Conservation (phyloP, 1,140 invertebrate genomes). For the Idris sp. region DNA sequence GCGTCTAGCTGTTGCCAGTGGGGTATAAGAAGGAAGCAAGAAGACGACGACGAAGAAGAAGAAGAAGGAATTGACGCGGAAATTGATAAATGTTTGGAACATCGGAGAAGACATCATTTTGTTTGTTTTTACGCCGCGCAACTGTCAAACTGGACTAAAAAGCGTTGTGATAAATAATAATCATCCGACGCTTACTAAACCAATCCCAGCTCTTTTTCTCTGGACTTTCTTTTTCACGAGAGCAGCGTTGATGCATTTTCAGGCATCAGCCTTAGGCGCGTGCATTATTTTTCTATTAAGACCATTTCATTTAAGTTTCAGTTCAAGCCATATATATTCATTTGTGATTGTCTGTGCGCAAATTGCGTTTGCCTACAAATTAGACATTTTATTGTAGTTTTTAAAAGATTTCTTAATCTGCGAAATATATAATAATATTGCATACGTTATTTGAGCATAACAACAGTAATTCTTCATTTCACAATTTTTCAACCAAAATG, state of each 20-base stretch:
- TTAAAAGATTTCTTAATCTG: too few species aligned
- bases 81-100: slow-evolving; percentile 47
- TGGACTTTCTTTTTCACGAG: slow-evolving; percentile 19
- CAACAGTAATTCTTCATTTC: too few species aligned
- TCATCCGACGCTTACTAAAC: slow-evolving; percentile 32
- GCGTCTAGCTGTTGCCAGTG: slow-evolving; percentile 41
- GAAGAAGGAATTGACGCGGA: slow-evolving; percentile 42
- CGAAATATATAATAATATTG: too few species aligned
- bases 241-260: slow-evolving; percentile 26
- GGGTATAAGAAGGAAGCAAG: slow-evolving; percentile 35
- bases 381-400: too few species aligned
- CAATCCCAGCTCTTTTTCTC: slow-evolving; percentile 17
- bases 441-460: too few species aligned
- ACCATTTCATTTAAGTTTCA: slow-evolving; percentile 16
- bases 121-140: slow-evolving; percentile 38
- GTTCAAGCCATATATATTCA: slow-evolving; percentile 2
- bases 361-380: too few species aligned
- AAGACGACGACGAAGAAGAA: slow-evolving; percentile 38
- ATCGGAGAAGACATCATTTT: slow-evolving; percentile 43
- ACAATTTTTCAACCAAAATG: too few species aligned
- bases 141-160: slow-evolving; percentile 41
- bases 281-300: slow-evolving; percentile 24
- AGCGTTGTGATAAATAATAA: slow-evolving; percentile 47
- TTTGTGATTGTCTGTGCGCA: neutral
- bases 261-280: slow-evolving; percentile 6